Conservation (phyloP, 2,888 invertebrate species). For the Hipparchia sbordonii region DNA sequence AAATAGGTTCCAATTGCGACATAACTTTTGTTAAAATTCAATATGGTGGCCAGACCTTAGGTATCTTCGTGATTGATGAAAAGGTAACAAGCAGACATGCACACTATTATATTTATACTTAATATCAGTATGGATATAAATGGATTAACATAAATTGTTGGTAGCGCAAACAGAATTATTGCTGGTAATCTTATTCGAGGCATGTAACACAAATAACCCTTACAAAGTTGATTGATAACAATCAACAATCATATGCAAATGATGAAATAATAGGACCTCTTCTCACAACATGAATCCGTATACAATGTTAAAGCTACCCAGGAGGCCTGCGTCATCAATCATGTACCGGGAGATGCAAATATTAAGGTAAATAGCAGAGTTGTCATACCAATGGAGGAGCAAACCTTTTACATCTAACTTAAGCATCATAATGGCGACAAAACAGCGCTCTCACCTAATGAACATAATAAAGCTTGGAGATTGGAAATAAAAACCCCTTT, state of each 20-base stretch:
- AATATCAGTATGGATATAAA: too few species aligned
- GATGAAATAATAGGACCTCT: conserved; percentile 30
- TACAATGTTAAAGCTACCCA: conserved; percentile 20
- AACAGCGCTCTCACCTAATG: too few species aligned
- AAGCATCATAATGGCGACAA: too few species aligned
- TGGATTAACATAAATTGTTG: conserved; percentile 2
- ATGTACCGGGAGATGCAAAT: conserved; percentile 11
- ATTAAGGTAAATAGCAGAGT: conserved; percentile 11
- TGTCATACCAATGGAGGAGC: not conserved
- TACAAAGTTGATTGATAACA: conserved; percentile 30
- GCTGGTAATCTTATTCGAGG: conserved; percentile 14
- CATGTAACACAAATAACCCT: conserved; percentile 24
- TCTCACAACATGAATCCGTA: conserved; percentile 25
- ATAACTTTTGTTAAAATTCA: too few species aligned
- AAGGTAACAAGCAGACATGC: too few species aligned
- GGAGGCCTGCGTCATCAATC: conserved; percentile 26
- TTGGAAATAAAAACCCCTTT: too few species aligned
- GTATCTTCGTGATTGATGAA: too few species aligned
- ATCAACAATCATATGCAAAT: conserved; percentile 35
- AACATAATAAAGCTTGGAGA: too few species aligned
- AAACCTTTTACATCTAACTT: not conserved
- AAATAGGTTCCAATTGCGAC: too few species aligned
- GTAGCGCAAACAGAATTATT: not conserved
- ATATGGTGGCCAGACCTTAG: too few species aligned
- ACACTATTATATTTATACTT: too few species aligned